Evolutionary conservation across 2,113 vertebrate genomes (phyloP).

Genomic region (Taurulus bubalis): DNA sequence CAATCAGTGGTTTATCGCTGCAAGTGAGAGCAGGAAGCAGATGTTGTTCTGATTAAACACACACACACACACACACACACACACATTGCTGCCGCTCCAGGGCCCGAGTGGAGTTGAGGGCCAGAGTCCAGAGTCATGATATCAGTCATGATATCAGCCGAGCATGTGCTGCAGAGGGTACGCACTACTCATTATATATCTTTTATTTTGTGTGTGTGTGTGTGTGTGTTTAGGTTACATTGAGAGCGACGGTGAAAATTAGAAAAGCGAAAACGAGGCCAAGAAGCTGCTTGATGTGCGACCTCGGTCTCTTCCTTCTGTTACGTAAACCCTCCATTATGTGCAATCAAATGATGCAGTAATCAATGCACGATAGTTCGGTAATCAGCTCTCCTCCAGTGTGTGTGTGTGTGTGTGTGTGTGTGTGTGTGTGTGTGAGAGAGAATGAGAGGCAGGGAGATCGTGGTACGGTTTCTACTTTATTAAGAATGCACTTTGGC

Average conservation of each 20-base stretch:
- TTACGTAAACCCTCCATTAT: slow-evolving; percentile 40
- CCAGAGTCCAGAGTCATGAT: slow-evolving; percentile 44
- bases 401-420: slow-evolving; percentile 20
- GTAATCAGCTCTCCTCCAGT: slow-evolving; percentile 41
- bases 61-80: slow-evolving; percentile 32
- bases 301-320: slow-evolving; percentile 16
- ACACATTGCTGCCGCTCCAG: slow-evolving; percentile 27
- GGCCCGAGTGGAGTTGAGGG: slow-evolving; percentile 41
- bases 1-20: slow-evolving; percentile 77
- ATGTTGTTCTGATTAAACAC: slow-evolving; percentile 79
- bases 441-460: slow-evolving; percentile 37
- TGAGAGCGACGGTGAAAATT: background rate
- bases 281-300: slow-evolving; percentile 13
- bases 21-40: slow-evolving; percentile 76
- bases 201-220: background rate
- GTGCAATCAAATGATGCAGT: slow-evolving; percentile 38
- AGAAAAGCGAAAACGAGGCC: background rate
- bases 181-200: background rate
- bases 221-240: slow-evolving; percentile 2
- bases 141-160: no score
- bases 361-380: slow-evolving; percentile 50
- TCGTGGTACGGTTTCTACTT: slow-evolving; percentile 92
- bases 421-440: background rate
- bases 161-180: slow-evolving; percentile 38
- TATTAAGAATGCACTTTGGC: slow-evolving; percentile 92